Base-by-base conservation (phyloP, 2,113 vertebrate species). In the Rhinoptilus africanus region DNA sequence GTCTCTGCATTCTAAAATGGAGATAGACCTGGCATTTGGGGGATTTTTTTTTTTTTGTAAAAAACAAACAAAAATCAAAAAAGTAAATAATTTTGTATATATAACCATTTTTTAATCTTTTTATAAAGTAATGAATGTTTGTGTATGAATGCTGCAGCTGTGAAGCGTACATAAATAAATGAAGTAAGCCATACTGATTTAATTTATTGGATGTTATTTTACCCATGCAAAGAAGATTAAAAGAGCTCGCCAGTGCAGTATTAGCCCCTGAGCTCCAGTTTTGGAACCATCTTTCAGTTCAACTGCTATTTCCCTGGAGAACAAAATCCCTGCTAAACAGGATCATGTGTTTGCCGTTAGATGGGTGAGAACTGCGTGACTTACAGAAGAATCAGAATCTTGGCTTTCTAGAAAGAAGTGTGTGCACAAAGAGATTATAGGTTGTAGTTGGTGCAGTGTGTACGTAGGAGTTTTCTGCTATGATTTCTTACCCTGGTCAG, bases 181-280 rank as follows among this genome's bases (percentile, higher is more conserved):
- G 98, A 99, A 98, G 97, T 98, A 99, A 98, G 98, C 98, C 98
- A 99, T 98, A 98, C 97, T 96, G 98, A 98, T 98, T 98, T 99
- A 99, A 99, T 98, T 99, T 99, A 99, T 99, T 99, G 98, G 98
- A 98, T 98, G 98, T 98, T 98, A 98, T 98, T 98, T 98, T 97
- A 97, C 97, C 97, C 98, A 97, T 96, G 92, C 98, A 97, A 98
- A 98, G 92, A 97, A 96, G 91, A 97, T 82, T 84, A 76, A 96
- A 93, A 93, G 97, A 98, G 97, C 97, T 96, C 88, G 20, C 92
- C 96, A 95, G 97, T 93, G 97, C 93, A 97, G 89, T 97, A 97
- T 98, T 97, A 97, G 97, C 96, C 92, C 92, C 94, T 97, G 87
- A 97, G 94, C 95, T 98, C 96, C 82, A 57, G 95, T 95, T 96